phyloP scores from a whole-genome alignment of 2,797 vertebrate genomes.

The Gymnoscopelus braueri region DNA sequence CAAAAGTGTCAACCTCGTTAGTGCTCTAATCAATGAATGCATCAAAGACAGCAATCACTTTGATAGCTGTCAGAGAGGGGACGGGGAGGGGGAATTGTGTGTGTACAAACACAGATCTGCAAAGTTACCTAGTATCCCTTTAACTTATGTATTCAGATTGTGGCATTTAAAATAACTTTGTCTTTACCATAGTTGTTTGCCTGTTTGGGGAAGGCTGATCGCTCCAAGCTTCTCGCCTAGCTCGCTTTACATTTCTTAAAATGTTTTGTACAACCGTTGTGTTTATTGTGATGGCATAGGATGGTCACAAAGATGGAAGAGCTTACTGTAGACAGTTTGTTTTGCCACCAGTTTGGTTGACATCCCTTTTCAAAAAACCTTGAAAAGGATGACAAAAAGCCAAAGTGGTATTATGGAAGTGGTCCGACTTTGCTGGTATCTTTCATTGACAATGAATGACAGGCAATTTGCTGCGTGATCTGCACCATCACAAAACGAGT shows the following conservation, averaged over 20 bases:
- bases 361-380: background rate
- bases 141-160: constrained; percentile 19
- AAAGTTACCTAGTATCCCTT: too few relatives aligned
- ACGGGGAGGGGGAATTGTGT: too few relatives aligned
- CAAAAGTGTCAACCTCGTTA: too few relatives aligned
- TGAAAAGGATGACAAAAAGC: background rate
- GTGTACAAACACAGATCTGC: too few relatives aligned
- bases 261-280: constrained; percentile 8
- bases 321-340: too few relatives aligned
- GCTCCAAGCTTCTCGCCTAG: constrained; percentile 20
- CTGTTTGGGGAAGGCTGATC: too few relatives aligned
- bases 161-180: constrained; percentile 27
- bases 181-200: constrained; percentile 12
- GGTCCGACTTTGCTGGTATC: background rate
- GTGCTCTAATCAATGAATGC: too few relatives aligned
- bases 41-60: too few relatives aligned
- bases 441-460: background rate
- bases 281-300: constrained; percentile 10
- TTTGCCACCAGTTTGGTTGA: background rate
- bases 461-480: constrained; percentile 12
- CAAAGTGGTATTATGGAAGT: background rate
- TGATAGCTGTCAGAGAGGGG: too few relatives aligned
- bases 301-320: too few relatives aligned
- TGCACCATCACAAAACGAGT: background rate
- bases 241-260: constrained; percentile 20